These are phyloP conservation scores for Empidonax alnorum DNA, from an alignment of 2,113 vertebrate species.

Conservation along the genomic window DNA sequence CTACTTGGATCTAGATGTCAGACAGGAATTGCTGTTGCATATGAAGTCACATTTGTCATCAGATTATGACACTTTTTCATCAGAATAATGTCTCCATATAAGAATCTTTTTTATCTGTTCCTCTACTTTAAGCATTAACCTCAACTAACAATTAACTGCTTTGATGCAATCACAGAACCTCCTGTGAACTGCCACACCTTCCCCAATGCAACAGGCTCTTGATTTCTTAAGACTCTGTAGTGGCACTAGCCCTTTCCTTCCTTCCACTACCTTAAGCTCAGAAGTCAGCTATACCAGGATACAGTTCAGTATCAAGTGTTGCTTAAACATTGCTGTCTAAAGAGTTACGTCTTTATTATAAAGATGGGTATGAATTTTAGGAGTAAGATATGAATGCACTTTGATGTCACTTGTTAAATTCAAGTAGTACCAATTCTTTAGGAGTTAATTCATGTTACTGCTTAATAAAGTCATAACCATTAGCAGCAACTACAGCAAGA, in stretches of 20 bases:
- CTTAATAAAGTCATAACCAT: background rate
- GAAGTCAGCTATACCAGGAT: background rate
- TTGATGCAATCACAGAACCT: background rate
- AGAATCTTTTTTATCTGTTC: background rate
- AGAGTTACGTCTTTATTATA: background rate
- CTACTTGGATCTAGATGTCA: background rate
- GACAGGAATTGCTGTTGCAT: background rate
- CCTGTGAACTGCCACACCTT: background rate
- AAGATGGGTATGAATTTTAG: background rate
- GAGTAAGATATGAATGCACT: background rate
- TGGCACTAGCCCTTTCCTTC: background rate
- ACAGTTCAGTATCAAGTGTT: background rate
- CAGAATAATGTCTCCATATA: background rate
- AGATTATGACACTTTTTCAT: background rate
- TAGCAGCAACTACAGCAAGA: background rate
- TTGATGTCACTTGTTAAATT: background rate
- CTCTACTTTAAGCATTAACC: background rate
- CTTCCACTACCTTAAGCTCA: background rate
- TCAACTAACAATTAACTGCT: background rate
- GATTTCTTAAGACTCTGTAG: background rate
- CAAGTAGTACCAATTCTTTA: background rate
- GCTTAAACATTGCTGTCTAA: background rate
- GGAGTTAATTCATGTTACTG: background rate
- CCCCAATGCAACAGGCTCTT: background rate
- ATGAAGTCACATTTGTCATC: background rate